Base-by-base conservation (phyloP, 1,140 invertebrate species). In the Elymnias hypermnestra region DNA sequence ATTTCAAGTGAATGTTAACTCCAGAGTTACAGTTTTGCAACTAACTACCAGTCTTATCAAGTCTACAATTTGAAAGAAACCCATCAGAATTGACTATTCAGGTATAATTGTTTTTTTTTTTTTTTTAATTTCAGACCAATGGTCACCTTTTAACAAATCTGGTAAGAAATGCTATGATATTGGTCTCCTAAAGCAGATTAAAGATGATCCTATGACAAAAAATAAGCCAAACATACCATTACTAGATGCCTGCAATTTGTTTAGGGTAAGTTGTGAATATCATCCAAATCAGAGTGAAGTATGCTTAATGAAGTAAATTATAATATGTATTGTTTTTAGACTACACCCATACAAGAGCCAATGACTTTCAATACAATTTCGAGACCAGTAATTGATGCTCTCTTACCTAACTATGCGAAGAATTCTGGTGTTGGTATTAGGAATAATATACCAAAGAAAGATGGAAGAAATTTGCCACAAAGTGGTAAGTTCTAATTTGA, bases 161-260 rank as follows among this genome's bases (percentile, higher is more conserved):
- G 95, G 95, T 0, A 95, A 93, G 70, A 96, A 94, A 70, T 89
- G 90, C 19, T 97, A 97, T 76, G 92, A 94, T 47, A 86, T 93
- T 31, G 92, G 94, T 5, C 92, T 96, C 58, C 82, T 97, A 1
- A 87, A 95, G 57, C 88, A 90, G 55, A 82, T 97, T 14, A 91
- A 94, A 57, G 89, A 91, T 61, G 89, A 92, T 54, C 92, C 92
- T 4, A 86, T 91, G 2, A 95, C 94, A 1, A 90, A 90, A 49
- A 87, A 90, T 38, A 94, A 93, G 65, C 95, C 95, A 1, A 87
- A 90, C 45, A 91, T 56, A 29, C 71, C 81, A 56, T 67, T 73
- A 58, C 63, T 68, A 54, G 83, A 57, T 65, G 63, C 53, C 22
- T 78, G 72, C 61, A 87, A 74, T 73, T 65, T 78, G 10, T 67